These are phyloP conservation scores for Tipula helvola DNA, from an alignment of 2,888 invertebrate species.

Conservation along the genomic window DNA sequence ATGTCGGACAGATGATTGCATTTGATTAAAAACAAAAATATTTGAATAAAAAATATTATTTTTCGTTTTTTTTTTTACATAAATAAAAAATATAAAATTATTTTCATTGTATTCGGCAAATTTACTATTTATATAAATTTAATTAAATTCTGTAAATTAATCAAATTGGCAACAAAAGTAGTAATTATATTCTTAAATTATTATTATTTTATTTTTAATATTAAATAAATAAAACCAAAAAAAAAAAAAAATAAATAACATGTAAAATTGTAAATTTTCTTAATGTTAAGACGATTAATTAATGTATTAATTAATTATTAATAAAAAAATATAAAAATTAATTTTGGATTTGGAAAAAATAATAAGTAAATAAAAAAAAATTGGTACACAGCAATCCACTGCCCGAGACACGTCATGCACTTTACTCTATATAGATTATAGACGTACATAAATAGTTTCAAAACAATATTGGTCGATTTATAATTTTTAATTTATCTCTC, in stretches of 20 bases:
- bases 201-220: not conserved
- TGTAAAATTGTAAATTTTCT: slow-evolving; percentile 4
- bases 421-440: not conserved
- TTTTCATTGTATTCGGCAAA: not conserved
- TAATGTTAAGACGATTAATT: not conserved
- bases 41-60: not conserved
- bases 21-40: not conserved
- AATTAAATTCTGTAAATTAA: not conserved
- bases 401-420: not conserved
- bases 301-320: not conserved
- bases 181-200: not conserved
- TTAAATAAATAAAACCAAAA: not conserved
- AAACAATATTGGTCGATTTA: not conserved
- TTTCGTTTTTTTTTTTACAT: not conserved
- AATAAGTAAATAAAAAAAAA: not conserved
- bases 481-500: not conserved
- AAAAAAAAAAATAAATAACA: not conserved
- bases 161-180: not conserved
- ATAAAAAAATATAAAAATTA: not conserved
- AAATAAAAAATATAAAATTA: not conserved
- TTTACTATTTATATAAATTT: not conserved
- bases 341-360: not conserved
- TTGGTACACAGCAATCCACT: not conserved
- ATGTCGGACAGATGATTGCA: not conserved
- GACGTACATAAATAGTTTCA: not conserved